Percentiles rank a stretch among this genome's conserved stretches.
phyloP scores from a whole-genome alignment of 2,113 vertebrate genomes.

The Ursus arctos region DNA sequence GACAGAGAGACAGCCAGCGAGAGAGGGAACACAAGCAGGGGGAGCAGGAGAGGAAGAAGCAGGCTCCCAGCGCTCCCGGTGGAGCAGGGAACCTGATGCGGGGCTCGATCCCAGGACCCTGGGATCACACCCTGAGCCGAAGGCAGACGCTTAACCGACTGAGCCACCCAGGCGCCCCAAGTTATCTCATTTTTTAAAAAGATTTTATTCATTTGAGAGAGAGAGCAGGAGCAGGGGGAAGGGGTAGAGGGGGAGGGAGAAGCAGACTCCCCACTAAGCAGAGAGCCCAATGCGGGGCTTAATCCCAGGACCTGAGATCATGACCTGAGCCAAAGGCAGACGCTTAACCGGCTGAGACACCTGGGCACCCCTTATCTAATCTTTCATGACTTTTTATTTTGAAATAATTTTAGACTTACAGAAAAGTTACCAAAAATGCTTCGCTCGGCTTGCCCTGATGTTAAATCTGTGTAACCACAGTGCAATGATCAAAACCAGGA shows the following conservation, averaged over 20 bases:
- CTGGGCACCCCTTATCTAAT: not conserved
- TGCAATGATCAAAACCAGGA: not conserved
- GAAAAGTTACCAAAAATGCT: not conserved
- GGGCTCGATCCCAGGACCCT: no score
- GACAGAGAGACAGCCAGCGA: not conserved
- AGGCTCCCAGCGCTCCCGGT: no score
- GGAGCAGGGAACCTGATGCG: no score
- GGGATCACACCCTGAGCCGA: no score
- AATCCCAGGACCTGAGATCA: not conserved
- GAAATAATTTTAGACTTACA: not conserved
- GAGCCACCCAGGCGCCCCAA: no score
- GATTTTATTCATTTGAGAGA: not conserved
- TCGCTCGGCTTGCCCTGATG: not conserved
- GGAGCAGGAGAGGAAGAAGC: no score
- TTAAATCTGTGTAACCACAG: not conserved
- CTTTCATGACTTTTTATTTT: not conserved
- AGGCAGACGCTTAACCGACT: no score
- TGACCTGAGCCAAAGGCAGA: not conserved
- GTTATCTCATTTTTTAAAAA: no score
- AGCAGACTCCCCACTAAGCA: not conserved
- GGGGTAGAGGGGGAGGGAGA: not conserved
- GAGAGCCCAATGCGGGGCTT: not conserved
- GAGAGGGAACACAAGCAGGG: not conserved
- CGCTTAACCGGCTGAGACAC: not conserved
- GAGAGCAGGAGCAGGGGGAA: no score